Conservation (phyloP, 2,888 invertebrate genomes). For the Trichacis sp. region DNA sequence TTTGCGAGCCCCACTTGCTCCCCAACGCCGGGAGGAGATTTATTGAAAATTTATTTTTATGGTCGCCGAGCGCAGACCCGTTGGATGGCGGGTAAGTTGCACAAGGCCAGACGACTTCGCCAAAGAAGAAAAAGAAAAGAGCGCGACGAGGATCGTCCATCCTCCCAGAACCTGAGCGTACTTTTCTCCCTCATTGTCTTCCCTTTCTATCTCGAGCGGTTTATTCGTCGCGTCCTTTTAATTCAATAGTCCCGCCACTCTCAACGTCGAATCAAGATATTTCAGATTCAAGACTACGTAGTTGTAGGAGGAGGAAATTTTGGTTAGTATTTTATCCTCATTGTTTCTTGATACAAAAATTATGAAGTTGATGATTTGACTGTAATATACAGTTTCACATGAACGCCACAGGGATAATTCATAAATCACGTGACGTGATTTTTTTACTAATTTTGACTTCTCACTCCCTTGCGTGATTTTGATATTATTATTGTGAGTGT, state of each 20-base stretch:
- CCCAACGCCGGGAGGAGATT: conserved; percentile 61
- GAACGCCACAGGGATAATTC: too few relatives aligned
- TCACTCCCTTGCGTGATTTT: too few relatives aligned
- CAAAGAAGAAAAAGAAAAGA: conserved; percentile 34
- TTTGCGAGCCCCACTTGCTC: conserved; percentile 56
- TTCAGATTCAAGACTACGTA: neutral
- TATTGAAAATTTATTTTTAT: conserved; percentile 70
- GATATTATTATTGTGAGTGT: too few relatives aligned
- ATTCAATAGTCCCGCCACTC: conserved; percentile 58
- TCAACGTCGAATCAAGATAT: conserved; percentile 1
- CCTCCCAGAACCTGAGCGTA: conserved; percentile 20
- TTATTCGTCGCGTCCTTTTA: conserved; percentile 62
- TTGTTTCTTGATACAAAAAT: neutral
- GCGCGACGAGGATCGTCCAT: conserved; percentile 24
- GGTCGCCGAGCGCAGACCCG: conserved; percentile 59
- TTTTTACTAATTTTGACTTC: too few relatives aligned
- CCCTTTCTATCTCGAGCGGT: conserved; percentile 39
- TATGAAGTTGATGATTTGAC: too few relatives aligned
- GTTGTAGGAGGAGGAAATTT: neutral
- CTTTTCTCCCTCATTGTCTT: conserved; percentile 18
- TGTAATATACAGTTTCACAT: too few relatives aligned
- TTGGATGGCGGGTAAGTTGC: conserved; percentile 40
- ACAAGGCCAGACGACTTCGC: conserved; percentile 40
- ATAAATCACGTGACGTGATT: too few relatives aligned
- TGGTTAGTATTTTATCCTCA: neutral